A percentile compares a stretch with the other conserved stretches of the same genome.
Conservation (phyloP, 2,888 invertebrate genomes). For the Bibio marci region DNA sequence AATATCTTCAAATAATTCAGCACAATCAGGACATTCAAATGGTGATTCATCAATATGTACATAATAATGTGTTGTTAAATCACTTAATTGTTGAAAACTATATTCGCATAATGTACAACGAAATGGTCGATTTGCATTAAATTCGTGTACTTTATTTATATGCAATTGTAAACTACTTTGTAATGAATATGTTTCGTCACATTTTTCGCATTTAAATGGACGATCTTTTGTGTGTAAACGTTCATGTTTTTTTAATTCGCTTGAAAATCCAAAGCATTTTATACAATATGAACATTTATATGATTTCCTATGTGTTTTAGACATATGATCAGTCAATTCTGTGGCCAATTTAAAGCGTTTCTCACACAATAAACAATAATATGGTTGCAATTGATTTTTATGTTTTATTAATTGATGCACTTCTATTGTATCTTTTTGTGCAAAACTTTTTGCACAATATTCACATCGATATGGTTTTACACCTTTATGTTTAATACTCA, state of each 20-base stretch:
- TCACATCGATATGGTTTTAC: conserved; percentile 1
- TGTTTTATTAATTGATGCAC: neutral
- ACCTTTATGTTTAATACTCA: conserved; percentile 1
- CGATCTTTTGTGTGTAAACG: neutral
- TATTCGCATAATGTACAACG: neutral
- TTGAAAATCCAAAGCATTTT: neutral
- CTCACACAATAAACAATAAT: neutral
- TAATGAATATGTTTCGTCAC: neutral
- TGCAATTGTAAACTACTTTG: neutral
- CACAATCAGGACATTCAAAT: conserved; percentile 10
- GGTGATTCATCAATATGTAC: conserved; percentile 5
- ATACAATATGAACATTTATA: conserved; percentile 1
- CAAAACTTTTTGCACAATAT: conserved; percentile 1
- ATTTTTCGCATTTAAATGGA: neutral
- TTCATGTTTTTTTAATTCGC: neutral
- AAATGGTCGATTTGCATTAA: neutral
- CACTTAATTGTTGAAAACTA: neutral
- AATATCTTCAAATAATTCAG: conserved; percentile 5
- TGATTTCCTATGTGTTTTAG: neutral
- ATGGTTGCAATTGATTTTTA: neutral
- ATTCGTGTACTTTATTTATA: neutral
- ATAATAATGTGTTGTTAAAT: conserved; percentile 5
- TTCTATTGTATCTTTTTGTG: neutral
- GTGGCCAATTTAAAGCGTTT: neutral
- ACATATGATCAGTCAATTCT: neutral